These are phyloP conservation scores for Timandra comae DNA, from an alignment of 2,888 invertebrate species.

Conservation along the genomic window DNA sequence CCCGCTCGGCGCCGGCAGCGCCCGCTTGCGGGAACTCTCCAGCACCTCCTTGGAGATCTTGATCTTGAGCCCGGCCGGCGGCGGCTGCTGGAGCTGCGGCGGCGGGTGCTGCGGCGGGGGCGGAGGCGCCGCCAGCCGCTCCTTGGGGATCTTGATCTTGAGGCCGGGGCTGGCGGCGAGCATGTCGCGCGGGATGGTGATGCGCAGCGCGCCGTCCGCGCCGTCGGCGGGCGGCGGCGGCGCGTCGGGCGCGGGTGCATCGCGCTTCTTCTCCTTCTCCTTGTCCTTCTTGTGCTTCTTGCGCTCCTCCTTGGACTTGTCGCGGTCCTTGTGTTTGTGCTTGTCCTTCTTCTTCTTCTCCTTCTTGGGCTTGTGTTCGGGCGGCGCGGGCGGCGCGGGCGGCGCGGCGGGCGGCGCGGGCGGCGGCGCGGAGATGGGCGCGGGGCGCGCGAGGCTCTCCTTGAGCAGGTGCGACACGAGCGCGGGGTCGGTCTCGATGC, in stretches of 20 bases:
- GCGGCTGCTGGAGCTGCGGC: slow-evolving; percentile 65
- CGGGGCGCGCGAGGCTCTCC: slow-evolving; percentile 76
- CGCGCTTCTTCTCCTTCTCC: slow-evolving; percentile 55
- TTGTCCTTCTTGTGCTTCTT: slow-evolving; percentile 85
- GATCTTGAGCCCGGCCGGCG: slow-evolving; percentile 80
- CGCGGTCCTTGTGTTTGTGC: slow-evolving; percentile 86
- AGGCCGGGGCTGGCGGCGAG: slow-evolving; percentile 72
- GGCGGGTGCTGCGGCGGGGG: slow-evolving; percentile 74
- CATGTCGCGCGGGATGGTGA: slow-evolving; percentile 67
- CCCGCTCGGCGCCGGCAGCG: slow-evolving; percentile 33
- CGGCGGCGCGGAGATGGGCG: slow-evolving; percentile 57
- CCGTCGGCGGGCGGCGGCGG: slow-evolving; percentile 23
- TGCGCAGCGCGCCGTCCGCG: slow-evolving; percentile 48
- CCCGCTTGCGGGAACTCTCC: slow-evolving; percentile 64
- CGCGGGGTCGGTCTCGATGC: slow-evolving; percentile 83
- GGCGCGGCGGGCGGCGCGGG: slow-evolving; percentile 29
- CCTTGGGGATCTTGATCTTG: slow-evolving; percentile 90
- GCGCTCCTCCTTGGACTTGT: slow-evolving; percentile 82
- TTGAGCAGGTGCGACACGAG: slow-evolving; percentile 83
- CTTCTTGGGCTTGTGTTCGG: slow-evolving; percentile 60
- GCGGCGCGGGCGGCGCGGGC: slow-evolving; percentile 20
- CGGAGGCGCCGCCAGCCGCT: slow-evolving; percentile 78
- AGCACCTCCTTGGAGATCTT: slow-evolving; percentile 88
- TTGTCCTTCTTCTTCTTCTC: slow-evolving; percentile 89
- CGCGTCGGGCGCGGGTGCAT: slow-evolving; percentile 40